phyloP scores from a whole-genome alignment of 2,797 vertebrate species.

The Intellagama lesueurii region DNA sequence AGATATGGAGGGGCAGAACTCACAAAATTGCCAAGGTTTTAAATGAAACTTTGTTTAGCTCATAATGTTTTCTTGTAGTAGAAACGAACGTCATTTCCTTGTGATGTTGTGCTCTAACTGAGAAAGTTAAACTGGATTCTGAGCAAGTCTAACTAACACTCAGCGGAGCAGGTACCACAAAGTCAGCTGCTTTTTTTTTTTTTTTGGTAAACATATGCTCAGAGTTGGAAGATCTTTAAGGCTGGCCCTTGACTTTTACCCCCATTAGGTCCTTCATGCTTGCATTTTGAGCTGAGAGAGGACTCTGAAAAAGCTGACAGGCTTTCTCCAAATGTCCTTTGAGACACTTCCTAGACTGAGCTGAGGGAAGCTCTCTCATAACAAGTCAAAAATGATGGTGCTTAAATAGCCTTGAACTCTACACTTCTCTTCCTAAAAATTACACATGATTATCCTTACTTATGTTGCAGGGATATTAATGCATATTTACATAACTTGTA shows the following conservation, averaged over 20 bases:
- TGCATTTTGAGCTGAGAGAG: neutral
- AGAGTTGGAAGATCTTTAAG: neutral
- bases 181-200: neutral
- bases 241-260: neutral
- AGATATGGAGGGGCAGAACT: neutral
- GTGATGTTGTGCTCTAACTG: neutral
- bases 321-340: neutral
- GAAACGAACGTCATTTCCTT: neutral
- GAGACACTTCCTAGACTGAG: neutral
- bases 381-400: neutral
- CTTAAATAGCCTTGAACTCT: neutral
- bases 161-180: neutral
- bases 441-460: constrained; percentile 6
- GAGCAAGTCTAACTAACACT: neutral
- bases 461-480: neutral
- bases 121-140: neutral
- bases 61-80: neutral
- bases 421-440: neutral
- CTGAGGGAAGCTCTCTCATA: neutral
- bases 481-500: constrained; percentile 11
- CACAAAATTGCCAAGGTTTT: neutral
- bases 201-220: neutral
- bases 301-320: neutral
- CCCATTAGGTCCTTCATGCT: neutral
- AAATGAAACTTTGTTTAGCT: neutral